phyloP scores from a whole-genome alignment of 2,113 vertebrate species.

The Chrysemys picta region DNA sequence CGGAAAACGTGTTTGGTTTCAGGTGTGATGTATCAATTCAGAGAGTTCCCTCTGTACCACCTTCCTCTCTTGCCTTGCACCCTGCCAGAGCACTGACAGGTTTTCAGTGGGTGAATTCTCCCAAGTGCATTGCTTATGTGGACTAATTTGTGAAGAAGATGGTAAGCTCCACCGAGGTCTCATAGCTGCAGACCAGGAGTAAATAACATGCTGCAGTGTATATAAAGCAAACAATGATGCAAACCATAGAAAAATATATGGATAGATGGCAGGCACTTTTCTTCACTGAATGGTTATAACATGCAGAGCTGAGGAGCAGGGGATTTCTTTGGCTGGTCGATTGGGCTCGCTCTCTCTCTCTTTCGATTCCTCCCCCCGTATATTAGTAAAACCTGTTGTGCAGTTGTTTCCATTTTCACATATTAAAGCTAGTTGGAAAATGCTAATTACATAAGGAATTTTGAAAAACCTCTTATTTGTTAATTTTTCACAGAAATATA shows the following conservation, averaged over 20 bases:
- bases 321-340: background rate
- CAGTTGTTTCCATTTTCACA: background rate
- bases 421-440: background rate
- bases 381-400: background rate
- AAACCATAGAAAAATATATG: background rate
- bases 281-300: background rate
- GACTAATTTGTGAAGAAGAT: conserved; percentile 25
- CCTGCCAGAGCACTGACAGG: background rate
- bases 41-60: background rate
- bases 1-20: conserved; percentile 46
- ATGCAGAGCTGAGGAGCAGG: background rate
- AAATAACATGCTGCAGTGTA: background rate
- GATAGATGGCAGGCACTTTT: background rate
- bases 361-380: background rate
- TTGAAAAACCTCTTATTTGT: background rate
- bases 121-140: background rate
- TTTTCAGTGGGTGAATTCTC: background rate
- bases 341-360: too few species aligned
- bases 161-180: background rate
- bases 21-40: conserved; percentile 23
- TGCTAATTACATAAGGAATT: background rate
- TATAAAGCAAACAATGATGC: background rate
- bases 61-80: background rate
- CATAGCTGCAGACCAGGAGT: background rate
- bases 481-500: too few species aligned